These are phyloP conservation scores for Sesia bembeciformis DNA, from an alignment of 2,888 invertebrate species.

Conservation along the genomic window DNA sequence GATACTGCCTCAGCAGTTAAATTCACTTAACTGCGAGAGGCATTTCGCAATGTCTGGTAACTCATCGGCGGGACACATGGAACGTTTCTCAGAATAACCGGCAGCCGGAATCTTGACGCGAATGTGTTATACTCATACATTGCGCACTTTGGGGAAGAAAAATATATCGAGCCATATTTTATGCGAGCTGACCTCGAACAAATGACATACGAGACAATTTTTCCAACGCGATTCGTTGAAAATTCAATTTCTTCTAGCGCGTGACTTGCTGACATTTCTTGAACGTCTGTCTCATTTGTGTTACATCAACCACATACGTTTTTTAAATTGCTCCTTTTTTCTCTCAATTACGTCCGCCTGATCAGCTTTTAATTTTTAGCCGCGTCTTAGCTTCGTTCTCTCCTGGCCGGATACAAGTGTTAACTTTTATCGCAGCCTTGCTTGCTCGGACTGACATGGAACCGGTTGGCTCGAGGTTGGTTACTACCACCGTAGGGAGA, in stretches of 20 bases:
- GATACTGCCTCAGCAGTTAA: not conserved
- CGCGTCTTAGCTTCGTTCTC: slow-evolving; percentile 13
- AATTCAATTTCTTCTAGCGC: slow-evolving; percentile 19
- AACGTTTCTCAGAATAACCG: slow-evolving; percentile 7
- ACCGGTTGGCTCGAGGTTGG: slow-evolving; percentile 56
- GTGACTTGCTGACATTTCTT: slow-evolving; percentile 11
- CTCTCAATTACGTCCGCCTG: not conserved
- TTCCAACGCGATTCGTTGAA: slow-evolving; percentile 17
- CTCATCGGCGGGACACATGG: slow-evolving; percentile 4
- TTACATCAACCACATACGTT: not conserved
- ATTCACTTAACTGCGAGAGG: not conserved
- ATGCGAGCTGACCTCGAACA: not conserved
- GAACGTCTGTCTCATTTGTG: not conserved
- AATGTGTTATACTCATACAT: slow-evolving; percentile 1
- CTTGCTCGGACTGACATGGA: slow-evolving; percentile 33
- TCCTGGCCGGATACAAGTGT: slow-evolving; percentile 26
- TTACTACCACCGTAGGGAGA: slow-evolving; percentile 18
- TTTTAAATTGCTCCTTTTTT: not conserved
- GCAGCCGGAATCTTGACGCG: slow-evolving; percentile 7
- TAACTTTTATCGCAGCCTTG: slow-evolving; percentile 39
- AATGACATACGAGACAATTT: not conserved
- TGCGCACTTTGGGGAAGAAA: not conserved
- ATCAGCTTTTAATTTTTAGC: not conserved
- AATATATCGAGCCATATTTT: not conserved
- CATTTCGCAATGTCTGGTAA: slow-evolving; percentile 4